These are phyloP conservation scores for Drosophila vallismaia DNA, from an alignment of 2,888 invertebrate species.

Conservation along the genomic window DNA sequence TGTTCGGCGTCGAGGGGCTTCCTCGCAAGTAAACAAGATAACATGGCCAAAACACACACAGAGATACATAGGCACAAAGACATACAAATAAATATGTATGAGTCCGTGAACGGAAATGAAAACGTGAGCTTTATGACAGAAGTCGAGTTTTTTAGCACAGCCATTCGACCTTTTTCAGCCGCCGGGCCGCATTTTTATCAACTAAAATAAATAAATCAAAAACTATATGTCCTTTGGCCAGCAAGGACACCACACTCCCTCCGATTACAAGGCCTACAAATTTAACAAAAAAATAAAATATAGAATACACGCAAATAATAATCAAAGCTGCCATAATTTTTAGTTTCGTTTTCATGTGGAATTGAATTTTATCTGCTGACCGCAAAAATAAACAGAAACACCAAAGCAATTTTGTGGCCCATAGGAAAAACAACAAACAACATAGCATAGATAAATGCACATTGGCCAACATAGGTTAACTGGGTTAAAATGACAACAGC, in stretches of 20 bases:
- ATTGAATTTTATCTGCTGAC: conserved; percentile 58
- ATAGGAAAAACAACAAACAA: conserved; percentile 22
- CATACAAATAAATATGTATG: conserved; percentile 1
- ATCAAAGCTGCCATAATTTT: conserved; percentile 66
- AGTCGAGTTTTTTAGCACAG: conserved; percentile 28
- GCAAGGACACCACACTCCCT: background rate
- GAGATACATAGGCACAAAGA: conserved; percentile 3
- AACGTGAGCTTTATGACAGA: conserved; percentile 67
- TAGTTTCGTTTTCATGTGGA: conserved; percentile 23
- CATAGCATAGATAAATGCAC: conserved; percentile 22
- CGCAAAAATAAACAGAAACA: conserved; percentile 53
- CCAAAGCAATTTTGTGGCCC: conserved; percentile 46
- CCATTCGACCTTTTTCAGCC: conserved; percentile 30
- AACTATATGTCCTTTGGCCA: conserved; percentile 38
- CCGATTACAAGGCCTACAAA: background rate
- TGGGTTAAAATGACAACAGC: conserved; percentile 73
- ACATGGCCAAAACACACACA: conserved; percentile 36
- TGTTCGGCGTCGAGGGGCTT: conserved; percentile 33
- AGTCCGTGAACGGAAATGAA: conserved; percentile 59
- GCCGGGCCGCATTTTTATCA: conserved; percentile 43
- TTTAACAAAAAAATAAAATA: background rate
- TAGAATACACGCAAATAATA: conserved; percentile 18
- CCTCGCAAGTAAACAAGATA: conserved; percentile 67
- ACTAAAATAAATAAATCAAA: conserved; percentile 47
- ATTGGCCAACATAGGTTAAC: conserved; percentile 59